Conservation (phyloP, 2,113 vertebrate genomes). For the Labrus mixtus region DNA sequence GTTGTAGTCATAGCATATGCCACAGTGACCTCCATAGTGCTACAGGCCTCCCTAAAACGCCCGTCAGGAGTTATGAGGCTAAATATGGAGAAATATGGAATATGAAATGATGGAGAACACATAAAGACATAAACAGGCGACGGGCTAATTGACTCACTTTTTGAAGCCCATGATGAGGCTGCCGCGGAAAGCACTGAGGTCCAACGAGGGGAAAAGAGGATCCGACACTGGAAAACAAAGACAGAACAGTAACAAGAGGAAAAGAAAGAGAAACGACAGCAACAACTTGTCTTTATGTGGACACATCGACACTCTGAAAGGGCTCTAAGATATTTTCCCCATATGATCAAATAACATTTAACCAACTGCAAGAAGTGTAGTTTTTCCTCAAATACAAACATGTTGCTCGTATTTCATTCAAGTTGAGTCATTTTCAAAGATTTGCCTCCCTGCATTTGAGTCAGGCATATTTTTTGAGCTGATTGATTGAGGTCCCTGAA, state of each 20-base stretch:
- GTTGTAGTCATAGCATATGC: constrained; percentile 72
- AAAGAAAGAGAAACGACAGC: too few species aligned
- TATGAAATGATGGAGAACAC: constrained; percentile 38
- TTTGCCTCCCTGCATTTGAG: too few species aligned
- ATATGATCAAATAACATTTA: too few species aligned
- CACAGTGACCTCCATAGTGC: constrained; percentile 61
- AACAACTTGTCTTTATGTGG: neutral
- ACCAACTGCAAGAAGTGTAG: too few species aligned
- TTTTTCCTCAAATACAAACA: neutral
- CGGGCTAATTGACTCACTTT: constrained; percentile 89
- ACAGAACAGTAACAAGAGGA: too few species aligned
- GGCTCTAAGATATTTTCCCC: too few species aligned
- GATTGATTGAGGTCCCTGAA: too few species aligned
- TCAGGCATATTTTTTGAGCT: too few species aligned
- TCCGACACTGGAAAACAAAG: constrained; percentile 85
- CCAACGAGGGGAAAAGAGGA: constrained; percentile 73
- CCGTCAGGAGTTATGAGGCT: constrained; percentile 27
- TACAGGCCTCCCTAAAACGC: constrained; percentile 57
- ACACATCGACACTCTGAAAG: neutral
- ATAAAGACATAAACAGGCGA: neutral
- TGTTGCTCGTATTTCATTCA: neutral
- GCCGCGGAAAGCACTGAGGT: constrained; percentile 76
- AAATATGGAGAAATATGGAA: constrained; percentile 67
- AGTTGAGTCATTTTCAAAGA: neutral
- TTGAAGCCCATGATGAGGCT: constrained; percentile 86